Conservation (phyloP, 2,888 invertebrate genomes). For the Nymphalis c-album region DNA sequence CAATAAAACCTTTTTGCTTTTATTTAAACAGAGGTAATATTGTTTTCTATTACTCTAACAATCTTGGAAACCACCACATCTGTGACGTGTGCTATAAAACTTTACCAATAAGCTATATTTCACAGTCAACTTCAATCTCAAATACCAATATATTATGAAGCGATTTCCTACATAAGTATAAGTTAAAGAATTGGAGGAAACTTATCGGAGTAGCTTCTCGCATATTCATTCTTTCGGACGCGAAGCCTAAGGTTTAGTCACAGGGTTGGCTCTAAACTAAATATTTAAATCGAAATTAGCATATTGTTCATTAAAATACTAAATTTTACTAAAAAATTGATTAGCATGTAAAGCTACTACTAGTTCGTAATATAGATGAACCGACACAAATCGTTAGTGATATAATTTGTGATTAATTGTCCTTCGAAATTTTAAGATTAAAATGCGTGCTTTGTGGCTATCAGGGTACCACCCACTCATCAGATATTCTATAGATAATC, state of each 20-base stretch:
- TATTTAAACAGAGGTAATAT: slow-evolving; percentile 1
- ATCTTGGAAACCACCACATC: slow-evolving; percentile 62
- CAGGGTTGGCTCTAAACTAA: slow-evolving; percentile 44
- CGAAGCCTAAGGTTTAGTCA: slow-evolving; percentile 50
- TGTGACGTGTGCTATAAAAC: slow-evolving; percentile 78
- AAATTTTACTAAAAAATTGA: too few species aligned
- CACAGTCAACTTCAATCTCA: slow-evolving; percentile 76
- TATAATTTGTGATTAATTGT: too few species aligned
- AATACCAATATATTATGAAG: slow-evolving; percentile 76
- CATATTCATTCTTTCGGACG: slow-evolving; percentile 66
- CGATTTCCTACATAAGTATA: slow-evolving; percentile 66
- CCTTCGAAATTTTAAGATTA: too few species aligned
- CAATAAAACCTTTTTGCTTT: neutral
- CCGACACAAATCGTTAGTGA: too few species aligned
- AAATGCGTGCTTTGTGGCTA: too few species aligned
- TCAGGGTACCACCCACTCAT: too few species aligned
- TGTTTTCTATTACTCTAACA: slow-evolving; percentile 38
- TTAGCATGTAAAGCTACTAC: too few species aligned
- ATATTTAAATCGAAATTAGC: neutral
- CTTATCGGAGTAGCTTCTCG: slow-evolving; percentile 61
- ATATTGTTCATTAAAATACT: too few species aligned
- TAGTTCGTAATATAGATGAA: too few species aligned
- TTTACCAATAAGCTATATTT: slow-evolving; percentile 80
- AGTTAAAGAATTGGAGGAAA: slow-evolving; percentile 70
- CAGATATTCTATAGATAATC: too few species aligned